Base-by-base conservation (phyloP, 2,113 vertebrate species). In the Panthera uncia region DNA sequence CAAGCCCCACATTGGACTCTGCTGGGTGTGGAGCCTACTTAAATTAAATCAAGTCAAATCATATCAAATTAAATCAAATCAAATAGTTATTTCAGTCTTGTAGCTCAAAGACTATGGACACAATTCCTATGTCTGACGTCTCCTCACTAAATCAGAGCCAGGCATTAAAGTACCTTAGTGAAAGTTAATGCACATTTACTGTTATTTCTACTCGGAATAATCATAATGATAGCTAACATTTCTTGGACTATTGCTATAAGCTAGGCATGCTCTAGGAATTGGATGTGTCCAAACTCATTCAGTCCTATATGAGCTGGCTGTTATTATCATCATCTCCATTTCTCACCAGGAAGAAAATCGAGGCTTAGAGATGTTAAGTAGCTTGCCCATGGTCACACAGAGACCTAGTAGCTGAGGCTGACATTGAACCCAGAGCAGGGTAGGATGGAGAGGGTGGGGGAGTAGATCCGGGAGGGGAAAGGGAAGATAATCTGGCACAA, bases 1-100 rank as follows among this genome's bases (percentile, higher is more conserved):
- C 57, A 61, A 61, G 57, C 57, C 57, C 57, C 19, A 7, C 18
- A 61, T 23, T 61, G 57, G 21, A 23, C 21, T 23, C 21, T 61
- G 57, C 57, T 23, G 57, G 57, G 57, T 61, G 21, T 61, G 21
- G 57, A 61, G 21, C 7, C 21, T 61, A 61, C 21, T 61, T 61
- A 23, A 61, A 61, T 61, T 5, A 57, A 57, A 61, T 23, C 21
- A 61, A 61, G 23, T 61, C 57, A 61, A 23, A 61, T 50, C 50
- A 14, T 3, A 3, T 50, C 50, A 50, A 50, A 50, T 50, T 14
- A 14, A 50, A 50, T 50, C 50, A 50, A 50, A 50, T 23, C 21
- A 90, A 95, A 73, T 5, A 66, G 57, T 91, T n/a, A 50, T 86
- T 89, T 94, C 18, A 93, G 57, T 96, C 52, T 65, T 36, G 50